Conservation (phyloP, 2,888 invertebrate species). For the Adineta ricciae region DNA sequence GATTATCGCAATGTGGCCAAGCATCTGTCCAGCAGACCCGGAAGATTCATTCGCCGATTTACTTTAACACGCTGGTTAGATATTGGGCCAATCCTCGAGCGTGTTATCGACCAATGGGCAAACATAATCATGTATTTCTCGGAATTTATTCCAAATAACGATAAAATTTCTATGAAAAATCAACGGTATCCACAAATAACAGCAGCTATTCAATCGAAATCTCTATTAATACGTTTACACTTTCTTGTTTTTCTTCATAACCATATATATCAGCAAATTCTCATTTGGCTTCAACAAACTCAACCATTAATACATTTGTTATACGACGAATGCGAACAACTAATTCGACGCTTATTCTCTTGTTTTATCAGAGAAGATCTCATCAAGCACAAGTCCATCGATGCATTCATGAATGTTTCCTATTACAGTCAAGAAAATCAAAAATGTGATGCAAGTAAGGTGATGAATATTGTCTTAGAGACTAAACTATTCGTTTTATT, state of each 20-base stretch:
- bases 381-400: background rate
- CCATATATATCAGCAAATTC: background rate
- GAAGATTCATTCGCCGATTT: background rate
- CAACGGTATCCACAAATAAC: background rate
- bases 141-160: background rate
- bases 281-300: conserved; percentile 6
- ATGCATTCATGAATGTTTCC: background rate
- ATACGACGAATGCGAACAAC: background rate
- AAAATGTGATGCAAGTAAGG: background rate
- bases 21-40: background rate
- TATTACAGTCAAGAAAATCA: background rate
- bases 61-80: background rate
- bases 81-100: background rate
- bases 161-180: background rate
- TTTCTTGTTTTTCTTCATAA: background rate
- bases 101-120: background rate
- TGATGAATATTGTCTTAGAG: background rate
- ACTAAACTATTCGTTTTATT: background rate
- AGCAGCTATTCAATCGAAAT: background rate
- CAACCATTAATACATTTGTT: conserved; percentile 5
- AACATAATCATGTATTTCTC: background rate
- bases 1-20: background rate
- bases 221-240: background rate
- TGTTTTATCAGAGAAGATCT: background rate
- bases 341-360: background rate